A percentile compares a stretch with the other conserved stretches of the same genome.
phyloP scores from a whole-genome alignment of 2,113 vertebrate genomes.

The Passer domesticus region DNA sequence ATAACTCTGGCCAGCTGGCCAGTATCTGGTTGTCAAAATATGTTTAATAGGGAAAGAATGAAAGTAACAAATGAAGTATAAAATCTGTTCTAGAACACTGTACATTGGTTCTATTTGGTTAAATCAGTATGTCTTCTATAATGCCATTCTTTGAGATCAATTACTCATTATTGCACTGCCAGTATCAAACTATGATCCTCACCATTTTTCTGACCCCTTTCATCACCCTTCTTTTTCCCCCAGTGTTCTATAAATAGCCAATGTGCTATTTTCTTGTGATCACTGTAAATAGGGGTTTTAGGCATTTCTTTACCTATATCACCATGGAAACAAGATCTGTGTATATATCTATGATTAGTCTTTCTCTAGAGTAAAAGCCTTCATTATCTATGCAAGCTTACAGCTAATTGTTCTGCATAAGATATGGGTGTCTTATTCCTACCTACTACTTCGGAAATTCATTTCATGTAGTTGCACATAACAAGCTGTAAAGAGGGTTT shows the following conservation, averaged over 20 bases:
- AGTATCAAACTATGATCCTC: neutral
- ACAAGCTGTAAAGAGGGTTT: constrained; percentile 40
- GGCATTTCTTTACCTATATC: neutral
- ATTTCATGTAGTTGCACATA: constrained; percentile 44
- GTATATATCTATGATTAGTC: neutral
- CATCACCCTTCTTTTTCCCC: neutral
- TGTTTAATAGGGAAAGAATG: neutral
- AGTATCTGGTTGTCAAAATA: neutral
- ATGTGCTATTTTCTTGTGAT: neutral
- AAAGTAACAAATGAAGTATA: neutral
- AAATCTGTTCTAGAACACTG: neutral
- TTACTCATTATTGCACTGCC: neutral
- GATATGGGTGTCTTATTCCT: constrained; percentile 10
- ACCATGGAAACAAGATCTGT: neutral
- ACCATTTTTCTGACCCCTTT: neutral
- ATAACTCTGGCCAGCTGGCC: neutral
- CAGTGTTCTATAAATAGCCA: neutral
- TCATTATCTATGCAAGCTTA: constrained; percentile 25
- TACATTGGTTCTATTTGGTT: neutral
- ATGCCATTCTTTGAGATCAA: neutral
- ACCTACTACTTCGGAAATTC: constrained; percentile 24
- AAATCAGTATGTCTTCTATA: neutral
- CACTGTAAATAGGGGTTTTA: neutral
- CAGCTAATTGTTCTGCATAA: constrained; percentile 16
- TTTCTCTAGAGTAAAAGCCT: neutral